phyloP scores from a whole-genome alignment of 2,113 vertebrate species.

The Noturus placidus region DNA sequence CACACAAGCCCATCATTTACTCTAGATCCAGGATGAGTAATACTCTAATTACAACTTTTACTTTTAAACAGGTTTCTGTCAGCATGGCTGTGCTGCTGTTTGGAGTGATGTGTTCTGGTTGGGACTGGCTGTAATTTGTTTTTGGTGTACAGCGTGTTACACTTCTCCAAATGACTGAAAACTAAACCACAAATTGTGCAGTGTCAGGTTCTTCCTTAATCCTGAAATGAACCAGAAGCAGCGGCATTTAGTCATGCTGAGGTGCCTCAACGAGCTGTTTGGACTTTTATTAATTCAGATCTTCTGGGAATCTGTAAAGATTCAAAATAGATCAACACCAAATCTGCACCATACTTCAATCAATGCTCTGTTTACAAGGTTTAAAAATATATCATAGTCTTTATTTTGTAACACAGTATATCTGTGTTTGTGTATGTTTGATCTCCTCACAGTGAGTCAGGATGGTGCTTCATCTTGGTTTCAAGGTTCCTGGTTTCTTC shows the following conservation, averaged over 20 bases:
- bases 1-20: background rate
- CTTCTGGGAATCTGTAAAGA: background rate
- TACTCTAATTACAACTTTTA: conserved; percentile 13
- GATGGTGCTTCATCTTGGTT: background rate
- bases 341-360: background rate
- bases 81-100: background rate
- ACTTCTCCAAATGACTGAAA: background rate
- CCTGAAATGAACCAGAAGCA: background rate
- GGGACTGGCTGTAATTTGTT: background rate
- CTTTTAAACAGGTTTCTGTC: background rate
- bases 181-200: background rate
- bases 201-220: background rate
- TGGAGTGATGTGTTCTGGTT: background rate
- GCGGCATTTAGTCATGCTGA: background rate
- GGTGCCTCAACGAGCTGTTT: background rate
- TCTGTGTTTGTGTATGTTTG: background rate
- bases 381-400: background rate
- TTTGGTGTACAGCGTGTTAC: background rate
- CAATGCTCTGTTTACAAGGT: background rate
- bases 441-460: background rate
- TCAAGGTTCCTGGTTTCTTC: background rate
- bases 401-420: background rate
- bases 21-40: conserved; percentile 12
- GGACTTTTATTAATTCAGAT: background rate
- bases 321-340: background rate